phyloP scores from a whole-genome alignment of 1,140 invertebrate species.

The roundworm (Caenorhabditis elegans) region WBcel235 BX284602.5:8415501-8416000 shows the following conservation, averaged over 20 bases:
- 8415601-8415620: conserved; percentile 11
- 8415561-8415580: not conserved
- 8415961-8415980: not conserved
- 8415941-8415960: not conserved
- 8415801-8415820: not conserved
- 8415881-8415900: not conserved
- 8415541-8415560: not conserved
- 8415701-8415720: conserved; percentile 5
- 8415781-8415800: not conserved
- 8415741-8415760: conserved; percentile 3
- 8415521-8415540: not conserved
- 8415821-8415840: not conserved
- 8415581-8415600: not conserved
- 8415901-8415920: not conserved
- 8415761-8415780: not conserved
- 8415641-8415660: not conserved
- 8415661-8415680: not conserved
- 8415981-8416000: not conserved
- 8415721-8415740: not conserved
- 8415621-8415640: conserved; percentile 18
- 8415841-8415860: not conserved
- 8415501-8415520: not conserved
- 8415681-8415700: conserved; percentile 24
- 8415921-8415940: not conserved
- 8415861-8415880: not conserved